Base-by-base conservation (phyloP, 2,888 invertebrate species). In the Drosophila suboccidentalis region DNA sequence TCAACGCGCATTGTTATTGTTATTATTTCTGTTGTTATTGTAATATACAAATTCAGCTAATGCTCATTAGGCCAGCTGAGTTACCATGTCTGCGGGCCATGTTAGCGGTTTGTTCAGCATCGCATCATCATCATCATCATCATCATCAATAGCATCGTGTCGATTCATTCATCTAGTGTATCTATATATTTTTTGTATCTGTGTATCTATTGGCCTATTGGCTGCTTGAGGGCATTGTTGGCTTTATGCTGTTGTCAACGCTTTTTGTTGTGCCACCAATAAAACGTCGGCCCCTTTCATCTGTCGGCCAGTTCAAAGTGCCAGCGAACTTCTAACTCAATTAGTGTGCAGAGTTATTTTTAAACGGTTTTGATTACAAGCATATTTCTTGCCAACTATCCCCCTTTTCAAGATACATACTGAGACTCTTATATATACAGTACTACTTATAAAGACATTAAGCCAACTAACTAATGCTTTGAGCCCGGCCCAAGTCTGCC, bases 281-380 rank as follows among this genome's bases (percentile, higher is more conserved):
- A 79, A 72, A 61, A 73, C 39, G 71, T 53, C 90, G 89, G 88
- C 26, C 13, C 53, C 76, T 89, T 90, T 90, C 67, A 89, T 87
- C 67, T 69, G 67, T 50, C 88, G 82, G 86, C 57, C 59, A 85
- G 86, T 85, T 87, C 87, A 90, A 89, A 87, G 82, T 58, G 19
- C 57, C 50, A 83, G 69, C 71, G 72, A 79, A 76, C 89, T 90
- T 87, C 88, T 85, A 85, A 87, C 90, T 87, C 87, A 87, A 87
- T 87, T 87, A 90, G 90, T 80, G 80, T 85, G 75, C 82, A 79
- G 86, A 26, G 26, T 26, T 80, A 75, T 87, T 87, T 87, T 79
- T 86, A 90, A 90, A 87, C 90, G 90, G 86, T 87, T 90, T 90
- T 90, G 87, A 89, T 86, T 90, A 89, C 89, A 90, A 83, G 89